Evolutionary conservation across 1,140 invertebrate species (phyloP), one percentile per base, ranked within the genome.

Genomic region (Bombyx mori): DNA sequence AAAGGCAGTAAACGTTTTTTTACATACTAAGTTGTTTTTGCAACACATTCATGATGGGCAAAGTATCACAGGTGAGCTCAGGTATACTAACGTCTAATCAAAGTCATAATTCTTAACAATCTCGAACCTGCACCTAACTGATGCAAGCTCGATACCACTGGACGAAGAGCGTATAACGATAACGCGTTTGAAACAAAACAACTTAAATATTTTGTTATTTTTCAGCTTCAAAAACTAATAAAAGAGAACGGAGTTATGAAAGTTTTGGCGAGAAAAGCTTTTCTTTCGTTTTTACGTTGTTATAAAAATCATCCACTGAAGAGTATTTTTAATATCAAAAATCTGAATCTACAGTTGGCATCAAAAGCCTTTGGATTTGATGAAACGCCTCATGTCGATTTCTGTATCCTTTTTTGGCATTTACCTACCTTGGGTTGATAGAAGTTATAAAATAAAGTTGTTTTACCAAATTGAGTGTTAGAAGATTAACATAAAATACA

Each of bases 281-380:
- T 95, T 85, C 96, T 98, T 72, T 91, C 93, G 0, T 98, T 97
- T 81, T 90, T 99, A 0, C 90, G 97, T 66, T 94, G 97, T 3
- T 99, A 98, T 76, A 94, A 97, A 74, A 95, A 94, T 8, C 97
- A 98, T 84, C 92, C 93, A 68, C 87, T 98, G 55, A 98, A 96
- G 76, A 91, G 92, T 49, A 95, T 98, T 47, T 99, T 96, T 82
- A 92, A 98, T 81, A 92, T 98, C 10, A 92, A 94, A 57, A 96
- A 92, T 0, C 78, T 99, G 58, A 95, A 98, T 88, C 88, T 98
- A 26, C 88, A 91, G 6, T 90, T 92, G 76, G 93, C 97, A 6
- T 95, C 93, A 0, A 91, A 92, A 77, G 95, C 95, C 0, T 99
- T 98, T 89, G 97, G 97, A 42, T 98, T 99, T 72, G 84, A 86